phyloP scores from a whole-genome alignment of 2,797 vertebrate genomes.

The Ceyx erithaca region DNA sequence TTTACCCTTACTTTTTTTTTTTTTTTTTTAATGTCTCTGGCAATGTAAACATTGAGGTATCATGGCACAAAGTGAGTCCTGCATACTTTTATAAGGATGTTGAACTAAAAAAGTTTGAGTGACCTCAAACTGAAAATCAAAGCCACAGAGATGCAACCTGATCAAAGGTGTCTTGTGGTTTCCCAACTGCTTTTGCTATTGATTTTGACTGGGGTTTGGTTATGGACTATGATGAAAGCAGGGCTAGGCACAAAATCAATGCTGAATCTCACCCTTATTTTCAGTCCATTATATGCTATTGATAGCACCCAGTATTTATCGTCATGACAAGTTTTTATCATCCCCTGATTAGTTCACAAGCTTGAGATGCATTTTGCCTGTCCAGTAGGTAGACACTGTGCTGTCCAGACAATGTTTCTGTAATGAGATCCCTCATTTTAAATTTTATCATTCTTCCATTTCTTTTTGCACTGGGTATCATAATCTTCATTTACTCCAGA shows the following conservation, averaged over 20 bases:
- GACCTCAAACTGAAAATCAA: not conserved
- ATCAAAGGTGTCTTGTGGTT: conserved; percentile 1
- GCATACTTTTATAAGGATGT: not conserved
- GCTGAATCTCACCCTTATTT: not conserved
- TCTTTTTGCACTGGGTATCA: not conserved
- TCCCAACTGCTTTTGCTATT: conserved; percentile 6
- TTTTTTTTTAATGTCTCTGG: not conserved
- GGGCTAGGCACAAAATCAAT: not conserved
- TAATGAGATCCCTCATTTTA: not conserved
- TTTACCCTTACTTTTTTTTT: not conserved
- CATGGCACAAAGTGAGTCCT: not conserved
- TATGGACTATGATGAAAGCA: not conserved
- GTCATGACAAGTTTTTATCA: not conserved
- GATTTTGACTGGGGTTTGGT: conserved; percentile 20
- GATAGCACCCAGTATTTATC: not conserved
- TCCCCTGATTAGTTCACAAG: not conserved
- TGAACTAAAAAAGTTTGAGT: not conserved
- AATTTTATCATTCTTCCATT: not conserved
- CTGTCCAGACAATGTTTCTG: not conserved
- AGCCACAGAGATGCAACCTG: not conserved
- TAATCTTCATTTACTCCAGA: not conserved
- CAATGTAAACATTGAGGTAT: not conserved
- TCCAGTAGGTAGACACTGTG: not conserved
- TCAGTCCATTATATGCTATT: conserved; percentile 1
- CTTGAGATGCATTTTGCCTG: not conserved